Conservation (phyloP, 2,797 vertebrate species). For the Rhadinocentrus ornatus region DNA sequence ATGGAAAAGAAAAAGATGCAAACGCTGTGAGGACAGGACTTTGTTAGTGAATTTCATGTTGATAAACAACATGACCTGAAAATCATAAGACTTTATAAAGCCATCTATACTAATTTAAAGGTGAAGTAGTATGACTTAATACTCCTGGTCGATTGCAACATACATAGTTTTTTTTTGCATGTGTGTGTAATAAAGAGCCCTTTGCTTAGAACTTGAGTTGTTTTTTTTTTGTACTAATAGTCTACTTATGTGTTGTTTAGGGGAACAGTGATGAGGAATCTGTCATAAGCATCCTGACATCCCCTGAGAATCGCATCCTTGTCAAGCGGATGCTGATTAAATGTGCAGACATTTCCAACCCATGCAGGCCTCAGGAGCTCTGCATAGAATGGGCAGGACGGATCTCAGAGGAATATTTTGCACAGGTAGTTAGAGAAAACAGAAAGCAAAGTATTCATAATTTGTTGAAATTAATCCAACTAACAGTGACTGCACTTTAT, state of each 20-base stretch:
- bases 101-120: constrained; percentile 19
- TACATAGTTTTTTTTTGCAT: constrained; percentile 1
- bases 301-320: constrained; percentile 93
- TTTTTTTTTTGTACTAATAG: constrained; percentile 33
- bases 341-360: constrained; percentile 96
- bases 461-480: background rate
- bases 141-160: constrained; percentile 1
- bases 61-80: background rate
- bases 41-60: constrained; percentile 24
- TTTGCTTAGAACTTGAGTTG: constrained; percentile 1
- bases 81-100: constrained; percentile 24
- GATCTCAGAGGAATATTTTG: constrained; percentile 98
- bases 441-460: background rate
- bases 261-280: constrained; percentile 83
- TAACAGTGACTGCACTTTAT: background rate
- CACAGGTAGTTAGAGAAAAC: constrained; percentile 85
- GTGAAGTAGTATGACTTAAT: constrained; percentile 1
- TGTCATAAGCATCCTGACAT: constrained; percentile 85
- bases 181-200: background rate
- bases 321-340: constrained; percentile 98
- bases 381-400: constrained; percentile 97
- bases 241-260: constrained; percentile 59
- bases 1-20: background rate
- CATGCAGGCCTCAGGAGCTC: constrained; percentile 90
- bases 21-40: background rate